Conservation (phyloP, 1,140 invertebrate genomes). For the Philaenus spumarius region DNA sequence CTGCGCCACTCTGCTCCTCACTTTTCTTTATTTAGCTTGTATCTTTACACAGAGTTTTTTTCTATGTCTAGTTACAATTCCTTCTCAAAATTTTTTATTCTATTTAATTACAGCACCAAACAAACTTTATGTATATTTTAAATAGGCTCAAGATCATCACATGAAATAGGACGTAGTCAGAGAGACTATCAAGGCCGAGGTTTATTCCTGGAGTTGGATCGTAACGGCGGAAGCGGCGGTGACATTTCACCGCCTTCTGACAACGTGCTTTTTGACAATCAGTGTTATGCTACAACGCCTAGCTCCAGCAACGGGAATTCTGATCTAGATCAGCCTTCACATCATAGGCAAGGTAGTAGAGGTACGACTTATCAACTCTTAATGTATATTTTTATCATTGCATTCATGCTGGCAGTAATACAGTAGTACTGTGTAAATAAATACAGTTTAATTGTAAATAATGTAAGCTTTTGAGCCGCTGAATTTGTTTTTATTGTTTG, state of each 20-base stretch:
- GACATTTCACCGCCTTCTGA: slow-evolving; percentile 83
- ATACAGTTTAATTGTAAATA: too few relatives aligned
- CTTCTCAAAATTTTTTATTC: too few relatives aligned
- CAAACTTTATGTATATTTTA: background rate
- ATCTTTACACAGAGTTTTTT: too few relatives aligned
- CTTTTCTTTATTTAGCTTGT: too few relatives aligned
- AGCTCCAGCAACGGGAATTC: slow-evolving; percentile 86
- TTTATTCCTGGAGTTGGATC: slow-evolving; percentile 78
- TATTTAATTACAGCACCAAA: too few relatives aligned
- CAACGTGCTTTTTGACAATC: slow-evolving; percentile 88
- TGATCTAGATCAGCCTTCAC: slow-evolving; percentile 66
- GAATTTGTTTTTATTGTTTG: too few relatives aligned
- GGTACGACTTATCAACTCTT: background rate
- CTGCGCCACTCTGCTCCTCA: too few relatives aligned
- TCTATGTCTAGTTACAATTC: too few relatives aligned
- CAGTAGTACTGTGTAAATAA: too few relatives aligned
- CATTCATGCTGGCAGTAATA: too few relatives aligned
- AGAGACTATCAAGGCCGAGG: slow-evolving; percentile 34
- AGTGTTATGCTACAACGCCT: slow-evolving; percentile 87
- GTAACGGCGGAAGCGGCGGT: slow-evolving; percentile 52
- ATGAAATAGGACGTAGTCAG: slow-evolving; percentile 50
- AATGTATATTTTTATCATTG: background rate
- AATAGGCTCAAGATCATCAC: slow-evolving; percentile 46
- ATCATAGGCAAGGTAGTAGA: slow-evolving; percentile 51
- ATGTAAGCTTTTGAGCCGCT: too few relatives aligned